Base-by-base conservation (phyloP, 2,113 vertebrate species). In the Dendropsophus ebraccatus region DNA sequence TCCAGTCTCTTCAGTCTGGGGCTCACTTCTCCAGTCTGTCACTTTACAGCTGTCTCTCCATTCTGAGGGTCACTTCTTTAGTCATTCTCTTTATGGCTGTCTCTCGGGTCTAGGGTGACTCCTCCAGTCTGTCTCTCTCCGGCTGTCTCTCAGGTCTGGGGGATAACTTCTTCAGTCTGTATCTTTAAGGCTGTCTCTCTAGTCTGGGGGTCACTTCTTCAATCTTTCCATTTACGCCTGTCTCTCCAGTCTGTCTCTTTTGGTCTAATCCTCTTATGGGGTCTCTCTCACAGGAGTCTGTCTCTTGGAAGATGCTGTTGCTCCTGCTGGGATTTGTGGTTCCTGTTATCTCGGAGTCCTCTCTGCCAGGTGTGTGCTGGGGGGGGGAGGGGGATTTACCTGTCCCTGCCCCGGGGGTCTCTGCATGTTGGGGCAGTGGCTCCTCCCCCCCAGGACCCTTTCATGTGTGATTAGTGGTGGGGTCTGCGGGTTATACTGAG, bases 391-490 rank as follows among this genome's bases (percentile, higher is more conserved):
- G 14, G 13, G n/a, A n/a, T n/a, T n/a, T 28, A 47, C 81, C 4
- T 21, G n/a, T n/a, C 74, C 69, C 69, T 58, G 81, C 69, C 81
- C 23, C 60, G 11, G 49, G 69, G 81, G 67, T 37, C 50, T 56
- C 0, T 25, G 50, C 81, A 8, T 83, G 81, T 74, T 74, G 2
- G 17, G 50, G 50, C 67, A 12, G 81, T 30, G 28, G 60, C 60
- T 62, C 35, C 35, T 62, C 13, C 25, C 41, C 28, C 83, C 37
- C n/a, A 17, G 70, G n/a, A 10, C 50, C 21, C 72, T 84, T 76
- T 84, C 35, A 84, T 49, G 82, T 84, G 82, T 54, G 81, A 58
- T 73, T 47, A 7, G 21, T 23, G 56, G 12, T 32, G 49, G 54
- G 72, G 54, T 17, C 9, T 19, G 54, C n/a, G 13, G 5, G 69